These are phyloP conservation scores for Magallana angulata DNA, from an alignment of 1,140 invertebrate species.

Conservation along the genomic window DNA sequence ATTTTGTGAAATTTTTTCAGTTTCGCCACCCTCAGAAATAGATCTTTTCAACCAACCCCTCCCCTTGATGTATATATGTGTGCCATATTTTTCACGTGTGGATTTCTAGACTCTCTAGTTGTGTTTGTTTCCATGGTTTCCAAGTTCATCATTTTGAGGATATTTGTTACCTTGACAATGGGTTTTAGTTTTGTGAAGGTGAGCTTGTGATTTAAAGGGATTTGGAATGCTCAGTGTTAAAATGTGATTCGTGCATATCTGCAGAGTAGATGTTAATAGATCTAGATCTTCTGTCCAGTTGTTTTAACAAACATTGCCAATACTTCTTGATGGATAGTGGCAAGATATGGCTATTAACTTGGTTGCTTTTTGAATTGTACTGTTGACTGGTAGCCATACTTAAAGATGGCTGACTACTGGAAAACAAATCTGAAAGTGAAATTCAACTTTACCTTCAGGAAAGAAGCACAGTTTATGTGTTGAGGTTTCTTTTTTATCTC, in stretches of 20 bases:
- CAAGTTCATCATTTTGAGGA: conserved; percentile 31
- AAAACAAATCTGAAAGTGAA: neutral
- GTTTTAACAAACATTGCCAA: neutral
- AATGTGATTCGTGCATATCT: conserved; percentile 1
- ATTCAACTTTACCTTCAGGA: neutral
- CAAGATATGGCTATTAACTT: conserved; percentile 10
- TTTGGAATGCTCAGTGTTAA: conserved; percentile 5
- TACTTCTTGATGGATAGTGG: neutral
- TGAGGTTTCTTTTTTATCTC: neutral
- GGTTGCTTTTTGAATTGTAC: neutral
- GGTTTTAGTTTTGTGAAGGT: conserved; percentile 25
- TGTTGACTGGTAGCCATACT: conserved; percentile 2
- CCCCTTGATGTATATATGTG: conserved; percentile 33
- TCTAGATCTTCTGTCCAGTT: neutral
- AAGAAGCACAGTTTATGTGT: neutral
- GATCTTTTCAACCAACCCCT: conserved; percentile 8
- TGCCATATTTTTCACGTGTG: conserved; percentile 30
- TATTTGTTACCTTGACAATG: conserved; percentile 36
- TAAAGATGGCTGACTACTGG: conserved; percentile 33
- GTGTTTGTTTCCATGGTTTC: conserved; percentile 37
- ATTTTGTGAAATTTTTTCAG: conserved; percentile 37
- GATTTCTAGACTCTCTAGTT: conserved; percentile 28
- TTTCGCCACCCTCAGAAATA: conserved; percentile 29
- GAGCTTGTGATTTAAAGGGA: conserved; percentile 24
- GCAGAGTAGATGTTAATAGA: conserved; percentile 7